Evolutionary conservation across 2,113 vertebrate genomes (phyloP).

Genomic region (Phylloscopus whistleri): DNA sequence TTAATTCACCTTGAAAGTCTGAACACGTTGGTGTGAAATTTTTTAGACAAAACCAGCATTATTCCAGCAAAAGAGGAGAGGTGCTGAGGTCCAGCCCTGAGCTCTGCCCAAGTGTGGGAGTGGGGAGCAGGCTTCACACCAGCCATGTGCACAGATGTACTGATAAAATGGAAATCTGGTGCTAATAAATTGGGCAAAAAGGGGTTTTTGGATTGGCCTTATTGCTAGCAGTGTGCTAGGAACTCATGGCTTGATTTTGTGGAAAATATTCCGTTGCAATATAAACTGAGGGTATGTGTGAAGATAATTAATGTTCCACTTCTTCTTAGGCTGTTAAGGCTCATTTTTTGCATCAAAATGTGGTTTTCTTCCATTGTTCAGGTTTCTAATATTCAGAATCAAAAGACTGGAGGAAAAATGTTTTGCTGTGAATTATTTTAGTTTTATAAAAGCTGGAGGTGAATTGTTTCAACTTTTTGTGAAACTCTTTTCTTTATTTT

Average conservation of each 20-base stretch:
- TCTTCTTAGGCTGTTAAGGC: background rate
- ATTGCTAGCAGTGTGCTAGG: background rate
- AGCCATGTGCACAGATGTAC: background rate
- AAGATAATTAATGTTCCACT: background rate
- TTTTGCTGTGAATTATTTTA: background rate
- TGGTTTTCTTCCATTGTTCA: background rate
- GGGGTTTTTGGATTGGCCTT: background rate
- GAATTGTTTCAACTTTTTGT: background rate
- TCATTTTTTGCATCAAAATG: background rate
- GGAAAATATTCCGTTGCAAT: background rate
- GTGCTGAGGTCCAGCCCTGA: background rate
- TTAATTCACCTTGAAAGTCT: constrained; percentile 17
- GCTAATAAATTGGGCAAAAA: background rate
- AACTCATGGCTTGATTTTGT: background rate
- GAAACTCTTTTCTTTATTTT: background rate
- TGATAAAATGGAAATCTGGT: background rate
- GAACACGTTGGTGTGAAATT: background rate
- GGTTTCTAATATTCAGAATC: background rate
- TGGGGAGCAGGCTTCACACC: background rate
- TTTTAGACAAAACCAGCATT: background rate
- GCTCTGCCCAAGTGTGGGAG: background rate
- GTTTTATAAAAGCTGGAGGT: background rate
- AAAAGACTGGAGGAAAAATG: background rate
- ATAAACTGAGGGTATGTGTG: background rate
- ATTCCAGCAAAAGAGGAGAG: background rate